phyloP scores from a whole-genome alignment of 2,888 invertebrate genomes.

The Merodon equestris region DNA sequence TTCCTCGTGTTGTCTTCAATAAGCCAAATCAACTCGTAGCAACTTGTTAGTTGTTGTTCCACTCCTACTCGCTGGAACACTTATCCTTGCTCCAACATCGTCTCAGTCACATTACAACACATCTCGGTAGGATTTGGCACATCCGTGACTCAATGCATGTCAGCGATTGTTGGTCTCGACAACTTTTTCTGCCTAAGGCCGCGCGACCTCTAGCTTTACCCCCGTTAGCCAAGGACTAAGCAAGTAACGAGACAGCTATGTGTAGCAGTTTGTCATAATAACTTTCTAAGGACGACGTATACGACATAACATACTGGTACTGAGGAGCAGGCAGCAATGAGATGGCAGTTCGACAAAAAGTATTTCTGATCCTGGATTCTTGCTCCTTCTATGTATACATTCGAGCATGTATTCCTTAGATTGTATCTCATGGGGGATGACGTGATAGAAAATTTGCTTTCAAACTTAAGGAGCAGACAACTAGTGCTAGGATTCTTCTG shows the following conservation, averaged over 20 bases:
- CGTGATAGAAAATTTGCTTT: constrained; percentile 48
- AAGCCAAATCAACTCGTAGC: constrained; percentile 64
- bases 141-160: neutral
- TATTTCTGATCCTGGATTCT: too few species aligned
- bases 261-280: constrained; percentile 49
- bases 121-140: neutral
- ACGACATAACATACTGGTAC: constrained; percentile 5
- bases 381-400: too few species aligned
- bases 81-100: neutral
- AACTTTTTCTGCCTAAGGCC: constrained; percentile 49
- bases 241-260: constrained; percentile 49
- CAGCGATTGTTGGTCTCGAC: constrained; percentile 50
- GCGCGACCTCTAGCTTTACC: constrained; percentile 39
- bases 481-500: constrained; percentile 2
- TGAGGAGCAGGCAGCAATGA: constrained; percentile 7
- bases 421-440: constrained; percentile 35
- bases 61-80: neutral
- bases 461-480: constrained; percentile 33
- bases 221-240: constrained; percentile 21
- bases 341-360: constrained; percentile 44
- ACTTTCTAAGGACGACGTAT: constrained; percentile 41
- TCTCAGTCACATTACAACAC: neutral
- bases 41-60: constrained; percentile 40
- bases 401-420: too few species aligned
- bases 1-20: constrained; percentile 53